Percentiles rank a stretch among this genome's conserved stretches.
These are phyloP conservation scores for Ameiurus melas DNA, from an alignment of 2,113 vertebrate species.

Conservation along the genomic window DNA sequence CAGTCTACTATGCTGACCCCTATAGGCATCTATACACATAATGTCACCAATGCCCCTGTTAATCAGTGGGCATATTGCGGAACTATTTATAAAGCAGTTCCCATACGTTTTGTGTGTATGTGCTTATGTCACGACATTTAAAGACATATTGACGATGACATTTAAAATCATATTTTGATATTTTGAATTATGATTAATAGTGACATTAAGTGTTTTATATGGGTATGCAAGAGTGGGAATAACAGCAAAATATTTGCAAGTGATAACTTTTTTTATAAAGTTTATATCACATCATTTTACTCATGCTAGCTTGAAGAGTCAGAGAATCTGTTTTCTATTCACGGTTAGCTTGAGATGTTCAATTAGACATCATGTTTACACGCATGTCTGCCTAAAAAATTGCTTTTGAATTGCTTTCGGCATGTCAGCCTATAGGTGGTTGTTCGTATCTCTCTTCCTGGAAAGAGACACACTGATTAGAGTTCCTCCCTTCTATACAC, in stretches of 20 bases:
- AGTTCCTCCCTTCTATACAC: not conserved
- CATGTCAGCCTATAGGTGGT: not conserved
- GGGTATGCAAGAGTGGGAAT: not conserved
- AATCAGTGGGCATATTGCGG: constrained; percentile 42
- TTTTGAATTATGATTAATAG: not conserved
- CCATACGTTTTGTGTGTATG: not conserved
- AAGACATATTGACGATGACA: constrained; percentile 20
- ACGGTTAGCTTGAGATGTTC: not conserved
- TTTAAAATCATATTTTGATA: not conserved
- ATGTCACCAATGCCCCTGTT: constrained; percentile 58
- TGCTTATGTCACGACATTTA: not conserved
- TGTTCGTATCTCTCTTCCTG: not conserved
- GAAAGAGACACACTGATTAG: not conserved
- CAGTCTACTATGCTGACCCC: not conserved
- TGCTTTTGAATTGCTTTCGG: constrained; percentile 16
- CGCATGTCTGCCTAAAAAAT: not conserved
- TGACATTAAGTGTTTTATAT: not conserved
- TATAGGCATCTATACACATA: not conserved
- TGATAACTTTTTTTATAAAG: not conserved
- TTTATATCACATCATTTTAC: not conserved
- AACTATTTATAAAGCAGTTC: constrained; percentile 1
- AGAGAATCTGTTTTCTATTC: not conserved
- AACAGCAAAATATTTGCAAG: not conserved
- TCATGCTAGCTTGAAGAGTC: not conserved
- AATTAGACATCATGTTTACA: not conserved